Base-by-base conservation (phyloP, 1,140 invertebrate species). In the Aphis gossypii region DNA sequence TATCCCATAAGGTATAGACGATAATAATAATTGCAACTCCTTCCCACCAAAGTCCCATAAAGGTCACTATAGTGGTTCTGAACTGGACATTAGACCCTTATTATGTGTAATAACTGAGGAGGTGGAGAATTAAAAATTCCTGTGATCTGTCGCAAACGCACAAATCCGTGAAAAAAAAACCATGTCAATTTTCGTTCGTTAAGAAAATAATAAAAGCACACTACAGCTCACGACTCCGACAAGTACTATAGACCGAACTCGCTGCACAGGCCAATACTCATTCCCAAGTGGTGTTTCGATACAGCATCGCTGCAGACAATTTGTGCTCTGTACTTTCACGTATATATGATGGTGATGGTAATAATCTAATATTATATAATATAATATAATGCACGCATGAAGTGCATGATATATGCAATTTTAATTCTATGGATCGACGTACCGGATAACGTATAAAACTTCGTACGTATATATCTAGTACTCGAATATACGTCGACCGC, bases 21-120 rank as follows among this genome's bases (percentile, higher is more conserved):
- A 18, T n/a, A 20, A n/a, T 76, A 6, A n/a, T 76, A 76, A n/a
- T n/a, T 76, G 30, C 23, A 9, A 76, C 1, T 14, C 14, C 1
- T 18, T 3, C 4, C n/a, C 11, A 4, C 23, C 0, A 76, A 76
- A 14, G 18, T n/a, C 30, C 0, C 14, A 6, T 14, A n/a, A n/a
- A 76, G 14, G 30, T 68, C 60, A n/a, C 3, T n/a, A 8, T n/a
- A 8, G 60, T 68, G 56, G 25, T 60, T 60, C 30, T 60, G 60
- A 30, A 60, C 30, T 9, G 9, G 56, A 60, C 30, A 14, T 60
- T 30, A 7, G 56, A 30, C 6, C 8, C 25, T 60, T 30, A 60
- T 60, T 60, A 30, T 20, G 56, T 30, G 9, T 14, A 68, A 68
- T 68, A 4, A 14, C 30, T n/a, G 30, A 30, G 11, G 3, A 11